Evolutionary conservation across 53 echinoderm and acorn worm species (phyloP), one percentile per base, ranked within the genome.

Genomic region (Temnopleurus reevesii): DNA sequence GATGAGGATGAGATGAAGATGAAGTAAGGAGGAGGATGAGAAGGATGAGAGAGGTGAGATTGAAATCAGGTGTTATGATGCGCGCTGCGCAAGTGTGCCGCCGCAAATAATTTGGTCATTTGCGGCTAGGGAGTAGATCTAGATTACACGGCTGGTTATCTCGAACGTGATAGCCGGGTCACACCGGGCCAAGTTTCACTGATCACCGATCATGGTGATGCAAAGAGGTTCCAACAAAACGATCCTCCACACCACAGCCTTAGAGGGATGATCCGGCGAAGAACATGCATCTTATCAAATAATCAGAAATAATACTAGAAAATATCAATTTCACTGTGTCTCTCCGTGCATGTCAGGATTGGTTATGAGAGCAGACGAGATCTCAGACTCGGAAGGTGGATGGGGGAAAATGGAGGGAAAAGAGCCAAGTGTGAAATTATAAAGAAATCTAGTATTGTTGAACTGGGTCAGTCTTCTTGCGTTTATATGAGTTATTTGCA

Each of bases 111-210:
- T 86, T 86, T 45, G 45, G 44, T 45, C 61, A 86, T 86, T 86
- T 60, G 86, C 49, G 64, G 64, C 64, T 13, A 19, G 86, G 86
- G 86, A 86, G 64, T 27, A 46, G 84, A 58, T 86, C 61, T 86
- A 86, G 61, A 86, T 86, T 86, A 86, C 86, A 63, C 86, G 86
- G 64, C 64, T 86, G 64, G 86, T 86, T 86, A 86, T 86, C 64
- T 86, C 45, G 64, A 86, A 86, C 86, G 64, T 86, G 86, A 86
- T 60, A 63, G 46, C 24, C 46, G 86, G 64, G 86, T 63, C 64
- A 63, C 64, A 26, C 17, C 86, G 86, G 86, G 46, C 61, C 38
- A 31, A 61, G 64, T 43, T 63, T 61, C 61, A 86, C 45, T 86
- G 47, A 63, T 86, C 64, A 46, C 27, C 46, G 64, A 86, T 86